Evolutionary conservation across 2,797 vertebrate species (phyloP), one percentile per base, ranked within the genome.

Genomic region (Poeciliopsis infans): DNA sequence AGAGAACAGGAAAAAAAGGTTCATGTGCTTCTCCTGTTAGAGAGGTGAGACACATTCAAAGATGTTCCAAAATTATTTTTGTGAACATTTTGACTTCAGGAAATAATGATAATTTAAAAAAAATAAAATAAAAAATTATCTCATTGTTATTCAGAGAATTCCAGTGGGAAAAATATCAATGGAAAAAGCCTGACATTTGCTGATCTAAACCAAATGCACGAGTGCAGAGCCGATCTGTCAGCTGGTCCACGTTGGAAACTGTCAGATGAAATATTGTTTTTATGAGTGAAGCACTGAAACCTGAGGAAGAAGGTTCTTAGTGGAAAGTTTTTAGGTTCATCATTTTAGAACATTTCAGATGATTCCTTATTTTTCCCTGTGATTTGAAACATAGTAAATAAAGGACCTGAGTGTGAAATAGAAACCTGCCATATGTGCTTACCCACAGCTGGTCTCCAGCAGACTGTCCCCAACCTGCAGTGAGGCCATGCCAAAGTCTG

Each of bases 401-500:
- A 61, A 33, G 3, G 16, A 64, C 10, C 13, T 1, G 31, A 28
- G 57, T 64, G 31, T 68, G 13, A 5, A 2, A 13, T 5, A 43
- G 11, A 69, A 69, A 66, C 2, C 66, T 6, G 13, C 11, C 20
- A 2, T 69, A 25, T 43, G 12, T 15, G 2, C 68, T 70, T 81
- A 96, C 96, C 96, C 96, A 81, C 96, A 96, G 75, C 97, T 98
- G 74, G 97, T 97, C 93, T 98, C 97, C 88, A 97, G 90, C 77
- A 98, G 95, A 90, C 96, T 97, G 93, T 97, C 97, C 75, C 97
- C 97, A 80, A 98, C 97, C 89, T 98, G 97, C 81, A 98, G 95
- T 46, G 97, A 98, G 6, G 97, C 97, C 97, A 98, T 98, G 80
- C 97, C 97, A 13, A 98, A 98, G 94, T 98, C 97, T 8, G 97